Evolutionary conservation across 2,888 invertebrate species (phyloP), one percentile per base, ranked within the genome.

Genomic region (Meganola albula): DNA sequence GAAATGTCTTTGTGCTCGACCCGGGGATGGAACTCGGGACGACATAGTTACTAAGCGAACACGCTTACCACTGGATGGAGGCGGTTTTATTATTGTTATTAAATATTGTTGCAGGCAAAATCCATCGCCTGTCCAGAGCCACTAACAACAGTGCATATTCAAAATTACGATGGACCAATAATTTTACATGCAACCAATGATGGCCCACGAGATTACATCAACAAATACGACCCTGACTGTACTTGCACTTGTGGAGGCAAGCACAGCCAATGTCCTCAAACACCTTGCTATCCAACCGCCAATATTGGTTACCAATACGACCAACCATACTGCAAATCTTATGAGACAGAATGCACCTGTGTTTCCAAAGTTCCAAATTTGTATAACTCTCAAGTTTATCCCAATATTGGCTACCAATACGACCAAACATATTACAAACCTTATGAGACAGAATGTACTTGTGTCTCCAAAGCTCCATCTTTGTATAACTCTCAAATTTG

Each of bases 101-200:
- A 4, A 2, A 14, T 2, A 21, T 7, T 11, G 20, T 14, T 12
- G 75, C 14, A 47, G 1, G 12, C 48, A 4, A 24, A 44, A 2
- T 14, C 48, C 1, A 33, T 48, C 21, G 63, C 61, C 0, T 59
- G 57, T 8, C 43, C 55, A 0, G 64, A 69, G 5, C 53, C 58
- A 0, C 39, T 48, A 12, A 35, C 68, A 0, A 59, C 57, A 6
- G 58, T 76, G 0, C 65, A 70, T 24, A 75, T 75, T 0, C 64
- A 73, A 34, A 69, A 74, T 31, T 67, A 65, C 30, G 76, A 78
- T 0, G 69, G 67, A 0, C 74, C 74, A 0, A 65, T 74, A 8
- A 58, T 53, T 10, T 12, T 43, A 6, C 45, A 53, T 6, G 13
- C 41, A 2, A 40, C 24, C 23, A 38, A 33, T 12, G 50, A 47